Conservation (phyloP, 2,888 invertebrate genomes). For the Leptopterna dolabrata region DNA sequence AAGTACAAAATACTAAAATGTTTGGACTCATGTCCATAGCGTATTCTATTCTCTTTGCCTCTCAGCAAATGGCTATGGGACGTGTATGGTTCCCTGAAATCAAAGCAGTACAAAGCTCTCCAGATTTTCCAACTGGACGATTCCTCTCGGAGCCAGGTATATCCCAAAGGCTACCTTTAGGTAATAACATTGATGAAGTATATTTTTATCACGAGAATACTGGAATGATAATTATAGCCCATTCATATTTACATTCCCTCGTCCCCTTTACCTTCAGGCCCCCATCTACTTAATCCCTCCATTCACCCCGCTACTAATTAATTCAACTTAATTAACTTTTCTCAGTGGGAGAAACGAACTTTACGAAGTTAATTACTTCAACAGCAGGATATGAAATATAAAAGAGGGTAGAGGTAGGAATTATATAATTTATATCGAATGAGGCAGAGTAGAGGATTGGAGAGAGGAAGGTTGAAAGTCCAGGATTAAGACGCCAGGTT, state of each 20-base stretch:
- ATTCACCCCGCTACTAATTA: not conserved
- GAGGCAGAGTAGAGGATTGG: not conserved
- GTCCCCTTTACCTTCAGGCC: not conserved
- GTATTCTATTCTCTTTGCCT: too few species aligned
- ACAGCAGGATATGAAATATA: slow-evolving; percentile 17
- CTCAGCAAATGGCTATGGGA: too few species aligned
- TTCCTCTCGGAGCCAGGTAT: too few species aligned
- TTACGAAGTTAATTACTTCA: slow-evolving; percentile 13
- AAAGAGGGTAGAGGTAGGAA: not conserved
- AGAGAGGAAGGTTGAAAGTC: not conserved
- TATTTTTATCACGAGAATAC: not conserved
- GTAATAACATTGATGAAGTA: too few species aligned
- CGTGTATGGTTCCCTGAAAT: too few species aligned
- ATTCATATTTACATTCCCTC: not conserved
- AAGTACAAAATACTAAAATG: too few species aligned
- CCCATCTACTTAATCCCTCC: not conserved
- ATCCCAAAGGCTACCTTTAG: too few species aligned
- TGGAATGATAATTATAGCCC: not conserved
- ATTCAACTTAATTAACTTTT: slow-evolving; percentile 1
- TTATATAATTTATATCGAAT: slow-evolving; percentile 8
- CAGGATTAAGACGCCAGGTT: not conserved
- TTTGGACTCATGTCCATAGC: too few species aligned
- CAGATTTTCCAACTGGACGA: too few species aligned
- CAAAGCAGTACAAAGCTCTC: too few species aligned
- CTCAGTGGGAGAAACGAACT: not conserved